Evolutionary conservation across 92 coral and sea anemone species (phyloP), one percentile per base, ranked within the genome.

Genomic region (Siderastrea radians): DNA sequence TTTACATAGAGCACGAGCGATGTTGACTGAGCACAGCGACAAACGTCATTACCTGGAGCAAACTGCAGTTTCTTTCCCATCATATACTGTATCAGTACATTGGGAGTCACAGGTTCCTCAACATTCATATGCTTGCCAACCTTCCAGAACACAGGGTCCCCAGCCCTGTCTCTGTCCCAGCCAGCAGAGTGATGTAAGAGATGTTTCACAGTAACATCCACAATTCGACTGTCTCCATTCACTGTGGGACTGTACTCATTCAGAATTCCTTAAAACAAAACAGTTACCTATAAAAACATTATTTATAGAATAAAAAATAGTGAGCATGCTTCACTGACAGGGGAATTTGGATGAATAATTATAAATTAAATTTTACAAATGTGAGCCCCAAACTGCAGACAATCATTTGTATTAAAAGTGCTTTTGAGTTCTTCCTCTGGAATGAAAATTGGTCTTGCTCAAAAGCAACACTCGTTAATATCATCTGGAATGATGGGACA

Each of bases 111-210:
- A 53, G 89, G 89, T 44, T 85, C 89, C 13, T 70, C 67, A 51
- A 68, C 82, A 76, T 77, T 67, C 82, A 76, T 77, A 44, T 77
- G 76, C 76, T 76, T 85, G 75, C 89, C 84, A 54, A 85, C 82
- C 68, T 85, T 85, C 89, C 89, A 85, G 57, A 85, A 85, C 66
- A 85, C 89, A 74, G 89, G 82, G 38, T 85, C 89, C 84, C 89
- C 89, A 49, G 89, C 89, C 75, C 84, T 85, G 76, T 85, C 89
- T 74, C 89, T 50, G 49, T 85, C 89, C 89, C 89, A 85, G 45
- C 89, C 89, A 66, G 89, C 78, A 26, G 89, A 86, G 67, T 86
- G 89, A 65, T 86, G 83, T 7, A 86, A 69, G 61, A 86, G 76
- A 9, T 86, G 89, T 60, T 68, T 68, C 1, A 86, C 68, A 2